Base-by-base conservation (phyloP, 92 coral and sea anemone species). In the Galaxea fascicularis region DNA sequence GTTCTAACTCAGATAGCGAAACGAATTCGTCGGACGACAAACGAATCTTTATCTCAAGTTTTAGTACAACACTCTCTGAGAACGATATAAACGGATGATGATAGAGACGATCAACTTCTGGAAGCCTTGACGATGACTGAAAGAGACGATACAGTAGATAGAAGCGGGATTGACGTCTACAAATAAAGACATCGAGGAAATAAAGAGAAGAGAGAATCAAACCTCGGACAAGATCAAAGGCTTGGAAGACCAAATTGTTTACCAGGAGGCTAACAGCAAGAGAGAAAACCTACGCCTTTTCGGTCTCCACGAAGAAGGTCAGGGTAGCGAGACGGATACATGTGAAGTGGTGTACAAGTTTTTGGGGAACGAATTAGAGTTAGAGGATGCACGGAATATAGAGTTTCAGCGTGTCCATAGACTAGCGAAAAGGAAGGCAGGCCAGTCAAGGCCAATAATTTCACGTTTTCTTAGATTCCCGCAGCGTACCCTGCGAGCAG, bases 241-340 rank as follows among this genome's bases (percentile, higher is more conserved):
- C n/a, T 59, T 59, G n/a, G 22, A 59, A 59, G 65, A 59, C n/a
- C 65, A 59, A 59, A 20, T 59, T 59, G 10, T 59, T 20, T 59
- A 59, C n/a, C 26, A 68, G 31, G 51, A 31, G 2, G 73, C 39
- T 3, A 31, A 41, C 18, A 41, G 22, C 20, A 70, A 29, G 20
- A 70, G 74, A 70, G 28, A 21, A 14, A 70, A 70, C 2, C 21
- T 44, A 14, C 30, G 74, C 51, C 41, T 69, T 27, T 69, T 69
- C 20, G 53, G 74, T 3, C 21, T 69, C 27, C 74, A 18, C n/a
- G 56, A 69, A 69, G 10, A 25, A 31, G 14, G 22, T 39, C 51
- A 35, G 6, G n/a, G 53, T 9, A 10, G 0, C 0, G 56, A 70
- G 74, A 70, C n/a, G n/a, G n/a, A 70, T 7, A 70, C 74, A 4